Percentiles rank a stretch among this genome's conserved stretches.
Evolutionary conservation across 2,888 invertebrate species (phyloP).

Genomic region (Apotomis turbidana): DNA sequence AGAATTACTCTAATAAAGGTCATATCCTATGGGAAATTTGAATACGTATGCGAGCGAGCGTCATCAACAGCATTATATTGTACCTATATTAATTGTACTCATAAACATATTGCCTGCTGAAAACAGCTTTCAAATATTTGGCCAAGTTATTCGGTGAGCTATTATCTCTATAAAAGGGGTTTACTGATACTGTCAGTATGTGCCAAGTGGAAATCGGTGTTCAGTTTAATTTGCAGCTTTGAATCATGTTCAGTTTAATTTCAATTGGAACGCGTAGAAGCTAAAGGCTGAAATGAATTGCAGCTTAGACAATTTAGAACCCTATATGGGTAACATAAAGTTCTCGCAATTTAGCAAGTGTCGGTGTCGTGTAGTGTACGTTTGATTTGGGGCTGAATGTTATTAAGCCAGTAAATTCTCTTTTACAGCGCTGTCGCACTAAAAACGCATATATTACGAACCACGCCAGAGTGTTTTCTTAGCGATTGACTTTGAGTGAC

Average conservation of each 20-base stretch:
- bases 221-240: slow-evolving; percentile 40
- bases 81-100: too few species aligned
- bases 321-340: slow-evolving; percentile 13
- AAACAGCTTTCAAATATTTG: too few species aligned
- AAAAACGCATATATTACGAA: slow-evolving; percentile 28
- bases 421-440: slow-evolving; percentile 33
- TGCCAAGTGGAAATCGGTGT: slow-evolving; percentile 34
- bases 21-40: too few species aligned
- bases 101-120: too few species aligned
- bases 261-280: slow-evolving; percentile 27
- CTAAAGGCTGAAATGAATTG: slow-evolving; percentile 20
- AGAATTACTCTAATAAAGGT: too few species aligned
- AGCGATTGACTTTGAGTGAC: slow-evolving; percentile 21
- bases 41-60: too few species aligned
- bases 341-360: slow-evolving; percentile 16
- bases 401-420: slow-evolving; percentile 40
- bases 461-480: slow-evolving; percentile 8
- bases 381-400: slow-evolving; percentile 40
- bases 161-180: slow-evolving; percentile 12
- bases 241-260: slow-evolving; percentile 42
- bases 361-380: slow-evolving; percentile 24
- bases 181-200: slow-evolving; percentile 23
- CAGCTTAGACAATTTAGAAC: background rate
- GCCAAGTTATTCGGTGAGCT: too few species aligned
- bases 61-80: too few species aligned